A percentile compares a stretch with the other conserved stretches of the same genome.
Evolutionary conservation across 2,113 vertebrate species (phyloP).

Genomic region (Solenodon paradoxus): DNA sequence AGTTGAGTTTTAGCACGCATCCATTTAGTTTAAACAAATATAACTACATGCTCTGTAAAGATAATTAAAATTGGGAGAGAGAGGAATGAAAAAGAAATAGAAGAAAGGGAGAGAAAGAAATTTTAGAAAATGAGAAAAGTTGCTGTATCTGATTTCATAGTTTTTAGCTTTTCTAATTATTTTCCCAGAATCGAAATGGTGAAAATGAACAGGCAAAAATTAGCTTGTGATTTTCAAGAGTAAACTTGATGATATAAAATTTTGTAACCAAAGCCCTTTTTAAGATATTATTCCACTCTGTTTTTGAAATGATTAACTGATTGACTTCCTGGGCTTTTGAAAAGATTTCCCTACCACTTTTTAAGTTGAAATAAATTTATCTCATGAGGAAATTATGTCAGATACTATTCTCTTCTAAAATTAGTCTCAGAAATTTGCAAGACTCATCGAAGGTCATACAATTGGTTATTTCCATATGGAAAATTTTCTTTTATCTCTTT

Average conservation of each 20-base stretch:
- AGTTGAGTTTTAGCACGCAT: not conserved
- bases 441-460: not conserved
- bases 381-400: not conserved
- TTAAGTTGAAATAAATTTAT: not conserved
- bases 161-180: not conserved
- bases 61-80: not conserved
- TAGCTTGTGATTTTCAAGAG: not conserved
- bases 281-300: not conserved
- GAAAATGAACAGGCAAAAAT: not conserved
- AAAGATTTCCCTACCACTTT: not conserved
- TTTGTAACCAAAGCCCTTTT: not conserved
- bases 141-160: not conserved
- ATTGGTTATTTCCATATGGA: not conserved
- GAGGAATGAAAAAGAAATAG: not conserved
- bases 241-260: not conserved
- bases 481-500: not conserved
- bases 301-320: not conserved
- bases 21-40: constrained; percentile 32
- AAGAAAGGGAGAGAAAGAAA: not conserved
- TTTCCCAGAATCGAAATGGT: not conserved
- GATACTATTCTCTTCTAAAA: not conserved
- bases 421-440: not conserved
- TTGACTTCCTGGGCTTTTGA: not conserved
- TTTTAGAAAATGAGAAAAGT: not conserved
- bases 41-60: not conserved